Evolutionary conservation across 2,888 invertebrate species (phyloP).

Genomic region (Cybosia mesomella): DNA sequence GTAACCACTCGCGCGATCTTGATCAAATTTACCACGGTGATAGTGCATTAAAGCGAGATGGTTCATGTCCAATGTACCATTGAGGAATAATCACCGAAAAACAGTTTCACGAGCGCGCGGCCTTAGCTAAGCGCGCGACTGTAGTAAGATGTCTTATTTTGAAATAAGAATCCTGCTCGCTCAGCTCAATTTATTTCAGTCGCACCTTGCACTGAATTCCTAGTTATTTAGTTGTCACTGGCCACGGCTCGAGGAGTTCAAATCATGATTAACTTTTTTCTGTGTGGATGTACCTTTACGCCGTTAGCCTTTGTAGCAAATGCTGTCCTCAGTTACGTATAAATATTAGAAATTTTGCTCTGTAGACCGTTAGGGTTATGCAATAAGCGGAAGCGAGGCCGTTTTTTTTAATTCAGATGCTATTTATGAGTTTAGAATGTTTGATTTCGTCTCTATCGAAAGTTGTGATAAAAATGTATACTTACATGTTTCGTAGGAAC

Average conservation of each 20-base stretch:
- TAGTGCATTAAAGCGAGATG: too few species aligned
- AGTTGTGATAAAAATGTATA: not conserved
- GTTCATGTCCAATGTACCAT: too few species aligned
- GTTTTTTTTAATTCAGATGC: not conserved
- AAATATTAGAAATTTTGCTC: slow-evolving; percentile 8
- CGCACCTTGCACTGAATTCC: too few species aligned
- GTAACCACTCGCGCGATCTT: too few species aligned
- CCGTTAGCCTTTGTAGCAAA: not conserved
- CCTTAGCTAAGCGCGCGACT: too few species aligned
- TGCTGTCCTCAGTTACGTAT: slow-evolving; percentile 5
- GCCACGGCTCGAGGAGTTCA: not conserved
- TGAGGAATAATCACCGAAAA: too few species aligned
- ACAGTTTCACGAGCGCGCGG: too few species aligned
- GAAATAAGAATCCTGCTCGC: too few species aligned
- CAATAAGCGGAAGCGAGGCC: not conserved
- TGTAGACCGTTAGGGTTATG: not conserved
- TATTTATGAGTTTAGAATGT: slow-evolving; percentile 5
- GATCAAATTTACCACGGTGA: too few species aligned
- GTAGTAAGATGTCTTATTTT: too few species aligned
- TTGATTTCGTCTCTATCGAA: not conserved
- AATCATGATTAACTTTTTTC: not conserved
- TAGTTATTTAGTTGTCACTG: not conserved
- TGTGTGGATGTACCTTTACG: not conserved
- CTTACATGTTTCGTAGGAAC: not conserved
- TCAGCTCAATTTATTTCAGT: too few species aligned